Evolutionary conservation across 2,113 vertebrate species (phyloP).

Genomic region (Tenrec ecaudatus): DNA sequence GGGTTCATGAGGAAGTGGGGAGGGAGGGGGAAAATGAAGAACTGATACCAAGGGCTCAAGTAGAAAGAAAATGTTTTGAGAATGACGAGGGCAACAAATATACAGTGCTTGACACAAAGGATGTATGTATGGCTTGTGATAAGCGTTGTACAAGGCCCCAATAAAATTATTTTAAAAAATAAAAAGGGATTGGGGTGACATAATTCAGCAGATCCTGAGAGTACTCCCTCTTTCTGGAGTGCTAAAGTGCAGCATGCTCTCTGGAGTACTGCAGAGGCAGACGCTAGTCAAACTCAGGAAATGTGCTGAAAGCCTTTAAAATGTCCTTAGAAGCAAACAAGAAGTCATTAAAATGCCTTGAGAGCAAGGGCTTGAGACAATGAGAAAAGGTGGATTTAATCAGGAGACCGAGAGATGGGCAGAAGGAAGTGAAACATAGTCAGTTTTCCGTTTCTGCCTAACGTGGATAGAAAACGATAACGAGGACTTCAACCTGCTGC

Average conservation of each 20-base stretch:
- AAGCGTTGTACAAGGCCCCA: no score
- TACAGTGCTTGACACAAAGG: no score
- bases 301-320: background rate
- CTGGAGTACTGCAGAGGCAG: background rate
- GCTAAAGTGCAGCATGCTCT: background rate
- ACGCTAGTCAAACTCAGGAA: background rate
- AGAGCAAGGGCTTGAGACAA: background rate
- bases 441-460: background rate
- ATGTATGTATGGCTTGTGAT: no score
- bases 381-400: background rate
- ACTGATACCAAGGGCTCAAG: no score
- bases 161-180: background rate
- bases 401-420: background rate
- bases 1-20: no score
- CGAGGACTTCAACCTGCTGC: background rate
- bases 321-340: background rate
- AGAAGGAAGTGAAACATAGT: background rate
- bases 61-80: no score
- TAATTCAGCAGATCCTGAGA: no score
- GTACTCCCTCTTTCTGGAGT: fast-evolving
- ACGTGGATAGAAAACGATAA: background rate
- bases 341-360: conserved; percentile 18
- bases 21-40: no score
- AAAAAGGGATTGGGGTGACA: background rate
- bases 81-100: no score